These are phyloP conservation scores for Aeoliscus strigatus DNA, from an alignment of 2,797 vertebrate species.

Conservation along the genomic window DNA sequence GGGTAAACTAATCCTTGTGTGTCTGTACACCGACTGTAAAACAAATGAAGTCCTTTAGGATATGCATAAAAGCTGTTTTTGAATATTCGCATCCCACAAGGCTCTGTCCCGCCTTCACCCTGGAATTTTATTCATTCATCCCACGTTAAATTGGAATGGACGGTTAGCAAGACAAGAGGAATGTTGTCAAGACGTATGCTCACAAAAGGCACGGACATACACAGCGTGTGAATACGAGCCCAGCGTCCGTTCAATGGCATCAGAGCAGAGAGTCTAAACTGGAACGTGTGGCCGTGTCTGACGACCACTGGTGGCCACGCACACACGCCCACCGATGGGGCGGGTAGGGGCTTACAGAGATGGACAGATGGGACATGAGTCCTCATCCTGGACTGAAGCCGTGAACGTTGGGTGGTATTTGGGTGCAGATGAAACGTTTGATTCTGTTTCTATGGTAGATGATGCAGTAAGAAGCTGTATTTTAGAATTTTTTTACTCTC, in stretches of 20 bases:
- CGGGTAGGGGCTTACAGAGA: conserved; percentile 15
- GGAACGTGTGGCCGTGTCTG: conserved; percentile 53
- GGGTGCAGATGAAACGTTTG: too few species aligned
- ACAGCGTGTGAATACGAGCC: conserved; percentile 31
- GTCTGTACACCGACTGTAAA: conserved; percentile 32
- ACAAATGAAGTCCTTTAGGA: conserved; percentile 18
- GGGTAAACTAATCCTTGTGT: conserved; percentile 26
- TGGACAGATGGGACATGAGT: conserved; percentile 6
- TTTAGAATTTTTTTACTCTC: too few species aligned
- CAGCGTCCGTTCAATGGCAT: conserved; percentile 47
- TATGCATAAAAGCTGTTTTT: conserved; percentile 40
- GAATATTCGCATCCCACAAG: conserved; percentile 37
- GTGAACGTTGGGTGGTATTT: too few species aligned
- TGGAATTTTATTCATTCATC: conserved; percentile 40
- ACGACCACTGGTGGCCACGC: conserved; percentile 44
- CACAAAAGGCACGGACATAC: conserved; percentile 18
- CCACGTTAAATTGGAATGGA: conserved; percentile 42
- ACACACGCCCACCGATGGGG: conserved; percentile 37
- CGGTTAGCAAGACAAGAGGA: conserved; percentile 12
- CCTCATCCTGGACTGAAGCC: too few species aligned
- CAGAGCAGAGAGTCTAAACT: conserved; percentile 47
- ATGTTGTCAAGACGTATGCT: conserved; percentile 16
- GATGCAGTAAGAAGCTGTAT: too few species aligned
- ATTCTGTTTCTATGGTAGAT: too few species aligned
- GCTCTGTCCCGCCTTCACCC: conserved; percentile 23